Percentiles rank a stretch among this genome's conserved stretches.
Evolutionary conservation across 2,113 vertebrate genomes (phyloP).

Genomic region (human (Homo sapiens)): DNA sequence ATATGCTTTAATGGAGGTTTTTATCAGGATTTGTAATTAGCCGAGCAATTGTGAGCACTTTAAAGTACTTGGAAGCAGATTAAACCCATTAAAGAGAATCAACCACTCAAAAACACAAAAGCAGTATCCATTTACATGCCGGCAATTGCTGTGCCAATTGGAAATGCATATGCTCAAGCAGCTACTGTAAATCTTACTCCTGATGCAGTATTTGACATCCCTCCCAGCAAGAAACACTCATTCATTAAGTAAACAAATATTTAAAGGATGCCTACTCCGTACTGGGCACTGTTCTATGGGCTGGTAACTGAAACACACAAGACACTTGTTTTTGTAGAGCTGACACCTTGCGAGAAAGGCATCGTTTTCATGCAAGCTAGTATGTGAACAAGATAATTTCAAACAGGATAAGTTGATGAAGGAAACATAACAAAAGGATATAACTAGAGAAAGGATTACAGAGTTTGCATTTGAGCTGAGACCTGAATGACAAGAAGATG

Average conservation of each 20-base stretch:
- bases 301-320: background rate
- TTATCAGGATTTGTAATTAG: slow-evolving; percentile 69
- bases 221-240: background rate
- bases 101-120: slow-evolving; percentile 52
- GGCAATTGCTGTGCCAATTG: slow-evolving; percentile 33
- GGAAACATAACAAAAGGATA: background rate
- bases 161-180: background rate
- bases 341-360: background rate
- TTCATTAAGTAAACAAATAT: slow-evolving; percentile 15
- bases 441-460: background rate
- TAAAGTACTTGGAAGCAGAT: slow-evolving; percentile 60
- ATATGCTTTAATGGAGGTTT: slow-evolving; percentile 55
- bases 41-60: slow-evolving; percentile 58
- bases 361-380: background rate
- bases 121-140: background rate
- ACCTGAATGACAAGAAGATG: background rate
- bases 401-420: background rate
- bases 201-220: background rate
- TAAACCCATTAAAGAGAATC: slow-evolving; percentile 73
- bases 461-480: background rate
- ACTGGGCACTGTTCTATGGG: background rate
- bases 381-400: slow-evolving; percentile 21
- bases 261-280: slow-evolving; percentile 14
- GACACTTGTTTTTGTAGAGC: background rate
- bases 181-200: background rate